phyloP scores from a whole-genome alignment of 1,140 invertebrate genomes.

The Drosophila sproati region DNA sequence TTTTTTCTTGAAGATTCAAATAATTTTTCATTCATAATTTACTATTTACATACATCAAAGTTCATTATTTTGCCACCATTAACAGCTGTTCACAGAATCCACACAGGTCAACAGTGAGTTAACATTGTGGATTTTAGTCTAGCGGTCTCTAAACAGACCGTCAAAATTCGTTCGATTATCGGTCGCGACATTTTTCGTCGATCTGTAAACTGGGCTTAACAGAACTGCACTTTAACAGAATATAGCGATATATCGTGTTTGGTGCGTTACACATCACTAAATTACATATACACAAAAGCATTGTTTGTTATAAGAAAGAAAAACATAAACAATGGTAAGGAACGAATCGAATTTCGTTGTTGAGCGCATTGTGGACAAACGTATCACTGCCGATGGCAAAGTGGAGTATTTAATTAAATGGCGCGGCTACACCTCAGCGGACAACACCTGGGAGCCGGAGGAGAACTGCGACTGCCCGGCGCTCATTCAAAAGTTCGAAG shows the following conservation, averaged over 20 bases:
- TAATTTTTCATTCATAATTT: too few relatives aligned
- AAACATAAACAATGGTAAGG: conserved; percentile 60
- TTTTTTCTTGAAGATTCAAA: too few relatives aligned
- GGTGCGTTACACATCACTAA: not conserved
- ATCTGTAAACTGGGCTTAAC: not conserved
- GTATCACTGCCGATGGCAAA: conserved; percentile 82
- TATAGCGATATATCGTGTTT: not conserved
- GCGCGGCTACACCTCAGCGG: conserved; percentile 85
- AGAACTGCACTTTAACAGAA: not conserved
- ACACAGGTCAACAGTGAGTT: too few relatives aligned
- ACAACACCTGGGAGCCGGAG: conserved; percentile 95
- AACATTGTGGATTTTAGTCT: too few relatives aligned
- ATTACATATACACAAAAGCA: conserved; percentile 2
- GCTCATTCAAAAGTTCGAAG: conserved; percentile 94
- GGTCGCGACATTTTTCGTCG: not conserved
- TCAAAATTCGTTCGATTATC: not conserved
- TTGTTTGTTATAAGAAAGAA: not conserved
- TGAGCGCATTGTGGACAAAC: conserved; percentile 84
- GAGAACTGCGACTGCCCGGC: conserved; percentile 97
- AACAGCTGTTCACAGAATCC: too few relatives aligned
- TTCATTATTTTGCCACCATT: too few relatives aligned
- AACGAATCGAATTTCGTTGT: conserved; percentile 82
- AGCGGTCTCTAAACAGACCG: too few relatives aligned
- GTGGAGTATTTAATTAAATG: conserved; percentile 85
- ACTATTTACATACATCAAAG: too few relatives aligned